phyloP scores from a whole-genome alignment of 2,888 invertebrate genomes.

The Brenthis ino region DNA sequence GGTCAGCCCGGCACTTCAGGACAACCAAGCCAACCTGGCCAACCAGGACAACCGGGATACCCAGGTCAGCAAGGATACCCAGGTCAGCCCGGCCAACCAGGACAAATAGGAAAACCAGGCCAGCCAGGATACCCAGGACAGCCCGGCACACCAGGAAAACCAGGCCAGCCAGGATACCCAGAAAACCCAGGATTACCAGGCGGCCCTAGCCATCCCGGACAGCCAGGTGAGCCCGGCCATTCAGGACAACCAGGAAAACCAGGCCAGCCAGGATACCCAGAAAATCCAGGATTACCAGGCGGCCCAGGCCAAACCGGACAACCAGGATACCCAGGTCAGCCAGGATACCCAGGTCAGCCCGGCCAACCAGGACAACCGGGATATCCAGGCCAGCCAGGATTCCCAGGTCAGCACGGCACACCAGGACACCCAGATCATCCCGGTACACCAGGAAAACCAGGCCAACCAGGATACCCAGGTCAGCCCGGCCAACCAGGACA shows the following conservation, averaged over 20 bases:
- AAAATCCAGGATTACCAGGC: too few species aligned
- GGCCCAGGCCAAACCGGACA: conserved; percentile 47
- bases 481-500: conserved; percentile 33
- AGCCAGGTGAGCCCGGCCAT: conserved; percentile 47
- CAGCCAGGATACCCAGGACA: conserved; percentile 43
- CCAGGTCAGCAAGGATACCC: conserved; percentile 48
- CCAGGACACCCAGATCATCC: conserved; percentile 40
- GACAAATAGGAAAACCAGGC: conserved; percentile 57
- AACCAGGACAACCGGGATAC: conserved; percentile 32
- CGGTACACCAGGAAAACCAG: conserved; percentile 40
- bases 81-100: conserved; percentile 68
- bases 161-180: conserved; percentile 46
- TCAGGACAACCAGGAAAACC: conserved; percentile 45
- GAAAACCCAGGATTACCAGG: conserved; percentile 56
- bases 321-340: conserved; percentile 66
- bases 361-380: conserved; percentile 60
- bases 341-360: conserved; percentile 41
- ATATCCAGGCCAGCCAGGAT: conserved; percentile 40
- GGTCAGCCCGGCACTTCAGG: too few species aligned
- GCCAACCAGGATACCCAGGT: conserved; percentile 46
- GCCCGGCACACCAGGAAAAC: conserved; percentile 43
- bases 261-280: conserved; percentile 41
- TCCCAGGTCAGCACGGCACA: too few species aligned
- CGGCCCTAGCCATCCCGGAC: conserved; percentile 57
- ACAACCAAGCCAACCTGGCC: conserved; percentile 32